Base-by-base conservation (phyloP, 2,888 invertebrate species). In the Ellobium chinense region DNA sequence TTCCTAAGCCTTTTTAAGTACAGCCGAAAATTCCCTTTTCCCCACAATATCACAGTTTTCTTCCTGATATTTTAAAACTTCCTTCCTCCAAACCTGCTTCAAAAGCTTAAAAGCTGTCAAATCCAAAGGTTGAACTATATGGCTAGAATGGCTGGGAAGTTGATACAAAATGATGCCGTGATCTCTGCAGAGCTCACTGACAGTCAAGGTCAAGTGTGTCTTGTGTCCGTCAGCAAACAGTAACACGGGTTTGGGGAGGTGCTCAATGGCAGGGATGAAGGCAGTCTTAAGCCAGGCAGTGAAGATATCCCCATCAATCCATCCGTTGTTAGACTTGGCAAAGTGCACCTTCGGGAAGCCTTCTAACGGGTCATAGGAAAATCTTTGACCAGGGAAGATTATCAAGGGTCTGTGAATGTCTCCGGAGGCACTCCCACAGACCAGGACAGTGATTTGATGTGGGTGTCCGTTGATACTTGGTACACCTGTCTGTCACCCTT, bases 281-380 rank as follows among this genome's bases (percentile, higher is more conserved):
- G 46, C 46, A 12, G 46, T 46, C 46, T 46, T 18, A 12, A 46
- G 46, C 46, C 46, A 46, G 18, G 46, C 18, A 46, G 46, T 18
- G 18, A 46, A 46, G 7, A 46, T 46, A 7, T 46, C 46, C 18
- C 46, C 46, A 46, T 46, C 46, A 46, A 46, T 46, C 46, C 46
- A 46, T 46, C 46, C 46, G 18, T 46, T 46, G 46, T 46, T 18
- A 46, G 46, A 46, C 18, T 46, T 46, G 46, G 46, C 60, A 60
- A 60, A 60, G 60, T 60, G 60, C 7, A n/a, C 60, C 60, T 60
- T n/a, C 7, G n/a, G 60, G n/a, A n/a, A n/a, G n/a, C n/a, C n/a
- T n/a, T n/a, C n/a, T n/a, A n/a, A n/a, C n/a, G n/a, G n/a, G n/a
- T n/a, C n/a, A n/a, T n/a, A n/a, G n/a, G n/a, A n/a, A n/a, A n/a